A percentile compares a stretch with the other conserved stretches of the same genome.
phyloP scores from a whole-genome alignment of 2,797 vertebrate genomes.

The Triplophysa bombifrons region DNA sequence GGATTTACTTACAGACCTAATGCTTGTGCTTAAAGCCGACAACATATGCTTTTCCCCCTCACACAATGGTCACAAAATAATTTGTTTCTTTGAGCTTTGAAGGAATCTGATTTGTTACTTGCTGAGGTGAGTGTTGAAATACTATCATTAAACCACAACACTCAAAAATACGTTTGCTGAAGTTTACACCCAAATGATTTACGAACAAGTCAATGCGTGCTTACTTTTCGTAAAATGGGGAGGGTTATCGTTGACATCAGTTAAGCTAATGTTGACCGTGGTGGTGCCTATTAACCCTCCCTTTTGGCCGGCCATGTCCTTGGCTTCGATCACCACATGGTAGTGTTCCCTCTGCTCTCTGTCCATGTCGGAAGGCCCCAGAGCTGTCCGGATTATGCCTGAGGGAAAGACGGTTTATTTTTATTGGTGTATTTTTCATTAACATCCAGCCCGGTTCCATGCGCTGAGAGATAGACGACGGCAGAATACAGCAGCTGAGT shows the following conservation, averaged over 20 bases:
- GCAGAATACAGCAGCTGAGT: conserved; percentile 33
- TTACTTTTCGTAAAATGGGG: conserved; percentile 90
- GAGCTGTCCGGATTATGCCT: conserved; percentile 92
- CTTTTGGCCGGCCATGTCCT: conserved; percentile 95
- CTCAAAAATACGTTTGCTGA: neutral
- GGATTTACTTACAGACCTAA: conserved; percentile 57
- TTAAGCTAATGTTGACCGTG: conserved; percentile 88
- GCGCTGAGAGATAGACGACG: conserved; percentile 6
- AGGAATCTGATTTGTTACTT: neutral
- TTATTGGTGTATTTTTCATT: neutral
- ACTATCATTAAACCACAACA: neutral
- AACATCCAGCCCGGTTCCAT: conserved; percentile 7
- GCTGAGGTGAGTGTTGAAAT: neutral
- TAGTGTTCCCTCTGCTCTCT: conserved; percentile 92
- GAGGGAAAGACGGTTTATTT: conserved; percentile 44
- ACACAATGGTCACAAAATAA: neutral
- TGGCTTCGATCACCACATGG: conserved; percentile 94
- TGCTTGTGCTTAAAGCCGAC: conserved; percentile 32
- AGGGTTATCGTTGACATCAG: conserved; percentile 93
- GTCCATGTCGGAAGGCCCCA: conserved; percentile 89
- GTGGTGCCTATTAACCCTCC: conserved; percentile 91
- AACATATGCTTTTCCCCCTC: conserved; percentile 34
- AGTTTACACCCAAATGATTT: neutral
- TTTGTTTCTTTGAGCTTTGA: neutral
- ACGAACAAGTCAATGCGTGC: conserved; percentile 48